Conservation (phyloP, 2,888 invertebrate genomes). For the Synanthedon andrenaeformis region DNA sequence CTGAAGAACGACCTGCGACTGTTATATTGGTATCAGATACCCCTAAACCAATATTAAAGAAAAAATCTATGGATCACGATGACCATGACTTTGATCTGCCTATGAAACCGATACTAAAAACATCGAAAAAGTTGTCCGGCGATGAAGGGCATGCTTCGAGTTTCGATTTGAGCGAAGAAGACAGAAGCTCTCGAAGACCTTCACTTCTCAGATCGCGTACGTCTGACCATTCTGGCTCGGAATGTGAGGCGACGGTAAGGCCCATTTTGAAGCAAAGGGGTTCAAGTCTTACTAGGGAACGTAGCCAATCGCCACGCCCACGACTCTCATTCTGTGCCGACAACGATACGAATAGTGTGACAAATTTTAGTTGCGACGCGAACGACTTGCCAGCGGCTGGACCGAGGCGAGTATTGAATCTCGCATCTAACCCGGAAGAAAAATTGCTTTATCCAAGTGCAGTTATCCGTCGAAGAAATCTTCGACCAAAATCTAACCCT, state of each 20-base stretch:
- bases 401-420: conserved; percentile 54
- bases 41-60: conserved; percentile 86
- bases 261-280: conserved; percentile 76
- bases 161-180: conserved; percentile 68
- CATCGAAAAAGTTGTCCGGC: conserved; percentile 74
- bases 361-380: conserved; percentile 58
- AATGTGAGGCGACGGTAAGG: conserved; percentile 69
- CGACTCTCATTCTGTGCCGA: conserved; percentile 74
- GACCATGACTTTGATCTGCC: conserved; percentile 80
- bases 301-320: conserved; percentile 73
- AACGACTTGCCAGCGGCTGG: conserved; percentile 61
- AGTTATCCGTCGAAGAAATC: conserved; percentile 55
- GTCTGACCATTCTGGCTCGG: conserved; percentile 66
- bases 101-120: conserved; percentile 82
- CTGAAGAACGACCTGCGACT: conserved; percentile 73
- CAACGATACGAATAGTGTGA: conserved; percentile 56
- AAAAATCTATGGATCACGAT: conserved; percentile 84
- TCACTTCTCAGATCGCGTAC: conserved; percentile 68
- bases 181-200: conserved; percentile 67
- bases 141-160: conserved; percentile 71
- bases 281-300: conserved; percentile 70
- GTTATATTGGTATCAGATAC: conserved; percentile 57
- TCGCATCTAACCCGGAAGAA: conserved; percentile 44
- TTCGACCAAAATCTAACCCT: conserved; percentile 51
- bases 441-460: conserved; percentile 42